Base-by-base conservation (phyloP, 1,140 invertebrate genomes). In the Scaptomyza graminum region DNA sequence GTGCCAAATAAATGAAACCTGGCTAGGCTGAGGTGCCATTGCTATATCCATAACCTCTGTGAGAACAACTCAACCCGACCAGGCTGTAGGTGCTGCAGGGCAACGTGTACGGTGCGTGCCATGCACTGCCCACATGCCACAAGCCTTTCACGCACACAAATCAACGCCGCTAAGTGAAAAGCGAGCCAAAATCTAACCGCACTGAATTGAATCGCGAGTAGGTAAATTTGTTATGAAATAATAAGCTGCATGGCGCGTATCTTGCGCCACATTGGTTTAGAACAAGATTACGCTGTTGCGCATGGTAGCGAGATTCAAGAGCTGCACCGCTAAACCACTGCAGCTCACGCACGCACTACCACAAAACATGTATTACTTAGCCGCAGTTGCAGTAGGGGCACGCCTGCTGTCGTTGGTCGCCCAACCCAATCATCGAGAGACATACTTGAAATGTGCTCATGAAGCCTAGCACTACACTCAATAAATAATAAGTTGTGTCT, bases 401-500 rank as follows among this genome's bases (percentile, higher is more conserved):
- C 84, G 82, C 82, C 78, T 61, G 65, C 74, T 85, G 81, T 85
- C 81, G 52, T 37, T 71, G 46, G 46, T 77, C 77, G 82, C 82
- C 82, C 82, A 69, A 82, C 82, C 82, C 82, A 87, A 82, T 82
- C 83, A 52, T 46, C 56, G 44, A 79, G 69, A 81, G 65, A 77
- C 47, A 60, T 18, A 43, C 34, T 28, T 3, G 31, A 43, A 16
- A 34, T 28, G 46, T 28, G 46, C 28, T 4, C 44, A 28, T 5
- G 44, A 3, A 25, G 31, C 34, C 31, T 16, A 72, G 78, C 75
- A 82, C 78, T 78, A 82, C 78, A 88, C 71, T 78, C 72, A 74
- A 87, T 87, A 87, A 87, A 87, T 87, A 87, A 87, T 87, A 87
- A 87, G 61, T 82, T 87, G 71, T 87, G 82, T 87, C 83, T 87